Base-by-base conservation (phyloP, 2,113 vertebrate genomes). In the Hyla sarda region DNA sequence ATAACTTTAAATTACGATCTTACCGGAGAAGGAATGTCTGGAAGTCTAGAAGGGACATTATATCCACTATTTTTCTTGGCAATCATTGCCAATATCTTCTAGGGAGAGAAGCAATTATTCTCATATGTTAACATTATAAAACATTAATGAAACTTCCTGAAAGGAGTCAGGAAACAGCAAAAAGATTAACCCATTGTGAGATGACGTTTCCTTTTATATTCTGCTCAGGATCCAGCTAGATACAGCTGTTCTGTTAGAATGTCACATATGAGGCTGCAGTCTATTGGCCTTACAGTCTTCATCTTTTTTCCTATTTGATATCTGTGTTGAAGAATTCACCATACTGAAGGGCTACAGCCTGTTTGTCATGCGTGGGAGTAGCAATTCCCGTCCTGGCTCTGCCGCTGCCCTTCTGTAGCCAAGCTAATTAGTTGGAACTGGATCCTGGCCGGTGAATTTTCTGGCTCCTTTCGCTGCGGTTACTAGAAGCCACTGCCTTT, bases 41-140 rank as follows among this genome's bases (percentile, higher is more conserved):
- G 17, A 41, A 81, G 58, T 32, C 67, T 56, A 72, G 65, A 19
- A 56, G 30, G 45, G 21, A 83, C 71, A 34, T 83, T 72, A 54
- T 83, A 54, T 56, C 37, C 30, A 56, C 48, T 37, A 52, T 72
- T 83, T 83, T 71, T 83, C 67, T 72, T 37, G 65, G 48, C 48
- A 84, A 84, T 41, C 56, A 58, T 75, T 84, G 54, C 54, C 82
- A 84, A 84, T 84, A 84, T 75, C 52, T 56, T 52, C 71, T 60
- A 41, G 52, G 71, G 23, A 75, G 54, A 74, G 62, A 84, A 84
- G 82, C 50, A 74, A 84, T 84, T 84, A 84, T 84, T 75, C 82
- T 83, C 67, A 73, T 71, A 83, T 83, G 82, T 83, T 83, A 83
- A 83, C 47, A 72, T 62, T 37, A 84, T 84, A 84, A 84, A 84